Conservation (phyloP, 2,113 vertebrate species). For the Saguinus midas region DNA sequence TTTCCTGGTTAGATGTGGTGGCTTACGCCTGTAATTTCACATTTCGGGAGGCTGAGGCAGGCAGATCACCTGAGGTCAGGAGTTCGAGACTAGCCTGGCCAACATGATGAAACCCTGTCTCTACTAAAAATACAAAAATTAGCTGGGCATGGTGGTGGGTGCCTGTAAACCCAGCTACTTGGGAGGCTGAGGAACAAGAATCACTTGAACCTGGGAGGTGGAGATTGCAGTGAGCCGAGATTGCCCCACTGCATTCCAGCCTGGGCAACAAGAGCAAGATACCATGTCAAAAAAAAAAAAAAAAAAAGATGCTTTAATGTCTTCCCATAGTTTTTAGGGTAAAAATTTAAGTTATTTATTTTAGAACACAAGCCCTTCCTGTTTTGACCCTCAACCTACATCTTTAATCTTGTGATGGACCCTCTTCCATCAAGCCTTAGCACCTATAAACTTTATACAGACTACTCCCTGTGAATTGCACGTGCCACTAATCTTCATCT, state of each 20-base stretch:
- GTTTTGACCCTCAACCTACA: neutral
- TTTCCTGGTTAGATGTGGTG: neutral
- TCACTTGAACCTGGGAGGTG: too few relatives aligned
- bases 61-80: neutral
- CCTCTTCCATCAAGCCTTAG: neutral
- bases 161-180: too few relatives aligned
- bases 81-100: neutral
- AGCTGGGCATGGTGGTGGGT: neutral
- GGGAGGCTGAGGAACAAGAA: too few relatives aligned
- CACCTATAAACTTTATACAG: neutral
- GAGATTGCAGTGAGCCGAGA: too few relatives aligned
- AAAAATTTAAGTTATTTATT: conserved; percentile 30
- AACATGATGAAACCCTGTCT: neutral
- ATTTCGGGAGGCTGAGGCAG: neutral
- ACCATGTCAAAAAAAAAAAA: too few relatives aligned
- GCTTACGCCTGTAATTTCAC: neutral
- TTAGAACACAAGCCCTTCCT: neutral
- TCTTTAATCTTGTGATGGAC: conserved; percentile 1
- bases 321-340: neutral
- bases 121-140: too few relatives aligned
- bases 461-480: neutral
- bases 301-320: neutral
- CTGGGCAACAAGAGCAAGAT: too few relatives aligned
- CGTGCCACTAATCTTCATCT: neutral
- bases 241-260: too few relatives aligned